phyloP scores from a whole-genome alignment of 2,113 vertebrate genomes.

The Echinops telfairi region DNA sequence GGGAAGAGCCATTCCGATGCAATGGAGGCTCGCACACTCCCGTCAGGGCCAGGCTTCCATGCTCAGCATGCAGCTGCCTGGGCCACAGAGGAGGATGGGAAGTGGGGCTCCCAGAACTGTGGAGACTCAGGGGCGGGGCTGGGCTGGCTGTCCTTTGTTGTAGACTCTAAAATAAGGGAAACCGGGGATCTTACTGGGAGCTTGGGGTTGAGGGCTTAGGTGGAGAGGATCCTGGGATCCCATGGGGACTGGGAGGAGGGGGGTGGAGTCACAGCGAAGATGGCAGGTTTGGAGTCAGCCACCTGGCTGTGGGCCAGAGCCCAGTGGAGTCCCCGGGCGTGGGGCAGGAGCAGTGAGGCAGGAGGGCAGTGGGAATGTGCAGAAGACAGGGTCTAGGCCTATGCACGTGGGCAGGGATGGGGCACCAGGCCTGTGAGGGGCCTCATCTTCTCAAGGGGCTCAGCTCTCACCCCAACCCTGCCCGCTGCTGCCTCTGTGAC shows the following conservation, averaged over 20 bases:
- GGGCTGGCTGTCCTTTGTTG: slow-evolving; percentile 10
- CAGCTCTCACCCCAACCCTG: neutral
- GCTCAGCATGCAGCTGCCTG: fast-evolving
- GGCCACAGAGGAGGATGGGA: neutral
- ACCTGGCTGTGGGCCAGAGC: neutral
- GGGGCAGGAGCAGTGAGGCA: too few relatives aligned
- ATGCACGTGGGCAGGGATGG: too few relatives aligned
- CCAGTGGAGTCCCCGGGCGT: neutral
- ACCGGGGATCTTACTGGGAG: neutral
- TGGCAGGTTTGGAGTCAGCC: neutral
- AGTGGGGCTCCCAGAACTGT: too few relatives aligned
- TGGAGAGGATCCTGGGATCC: neutral
- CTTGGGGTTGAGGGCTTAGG: neutral
- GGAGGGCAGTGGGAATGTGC: neutral
- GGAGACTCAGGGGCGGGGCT: neutral
- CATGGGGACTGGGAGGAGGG: neutral
- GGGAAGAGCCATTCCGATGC: neutral
- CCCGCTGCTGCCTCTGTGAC: neutral
- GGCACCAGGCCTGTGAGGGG: neutral
- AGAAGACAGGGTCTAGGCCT: neutral
- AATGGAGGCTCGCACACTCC: neutral
- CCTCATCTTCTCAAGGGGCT: neutral
- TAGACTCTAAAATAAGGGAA: neutral
- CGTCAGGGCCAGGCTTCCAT: fast-evolving
- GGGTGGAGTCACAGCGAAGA: neutral